These are phyloP conservation scores for Ancistrus triradiatus DNA, from an alignment of 2,113 vertebrate species.

Conservation along the genomic window DNA sequence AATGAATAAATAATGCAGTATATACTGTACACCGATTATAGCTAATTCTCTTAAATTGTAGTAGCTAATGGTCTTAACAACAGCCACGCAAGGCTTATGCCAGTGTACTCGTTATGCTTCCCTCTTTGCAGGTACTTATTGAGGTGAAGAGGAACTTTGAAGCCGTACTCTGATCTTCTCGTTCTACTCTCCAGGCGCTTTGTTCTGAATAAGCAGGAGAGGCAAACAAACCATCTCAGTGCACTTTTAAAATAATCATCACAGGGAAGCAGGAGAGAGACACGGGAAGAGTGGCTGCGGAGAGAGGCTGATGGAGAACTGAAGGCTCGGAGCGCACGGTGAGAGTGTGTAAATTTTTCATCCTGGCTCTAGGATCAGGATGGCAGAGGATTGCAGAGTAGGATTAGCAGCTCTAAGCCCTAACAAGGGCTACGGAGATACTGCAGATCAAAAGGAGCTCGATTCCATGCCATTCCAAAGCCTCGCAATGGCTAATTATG, in stretches of 20 bases:
- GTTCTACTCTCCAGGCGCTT: slow-evolving; percentile 50
- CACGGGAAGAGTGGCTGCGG: slow-evolving; percentile 43
- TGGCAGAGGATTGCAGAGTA: slow-evolving; percentile 59
- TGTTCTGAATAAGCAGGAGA: slow-evolving; percentile 52
- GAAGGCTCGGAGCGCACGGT: slow-evolving; percentile 58
- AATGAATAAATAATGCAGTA: too few relatives aligned
- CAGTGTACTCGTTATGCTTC: slow-evolving; percentile 67
- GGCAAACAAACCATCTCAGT: slow-evolving; percentile 57
- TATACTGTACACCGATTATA: too few relatives aligned
- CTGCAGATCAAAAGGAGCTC: slow-evolving; percentile 48
- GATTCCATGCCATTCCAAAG: slow-evolving; percentile 45
- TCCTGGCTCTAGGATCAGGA: slow-evolving; percentile 60
- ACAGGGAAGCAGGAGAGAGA: slow-evolving; percentile 49
- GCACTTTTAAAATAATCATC: slow-evolving; percentile 66
- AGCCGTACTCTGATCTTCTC: slow-evolving; percentile 41
- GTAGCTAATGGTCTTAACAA: too few relatives aligned
- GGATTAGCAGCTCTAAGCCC: slow-evolving; percentile 62
- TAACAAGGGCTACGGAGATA: slow-evolving; percentile 53
- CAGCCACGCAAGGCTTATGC: slow-evolving; percentile 2
- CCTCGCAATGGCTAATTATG: slow-evolving; percentile 46
- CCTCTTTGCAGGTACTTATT: slow-evolving; percentile 55
- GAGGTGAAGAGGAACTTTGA: slow-evolving; percentile 40
- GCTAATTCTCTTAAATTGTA: too few relatives aligned
- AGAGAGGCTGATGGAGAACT: slow-evolving; percentile 44
- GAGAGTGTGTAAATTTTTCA: slow-evolving; percentile 66